phyloP scores from a whole-genome alignment of 2,797 vertebrate genomes.

The Nothura maculosa region DNA sequence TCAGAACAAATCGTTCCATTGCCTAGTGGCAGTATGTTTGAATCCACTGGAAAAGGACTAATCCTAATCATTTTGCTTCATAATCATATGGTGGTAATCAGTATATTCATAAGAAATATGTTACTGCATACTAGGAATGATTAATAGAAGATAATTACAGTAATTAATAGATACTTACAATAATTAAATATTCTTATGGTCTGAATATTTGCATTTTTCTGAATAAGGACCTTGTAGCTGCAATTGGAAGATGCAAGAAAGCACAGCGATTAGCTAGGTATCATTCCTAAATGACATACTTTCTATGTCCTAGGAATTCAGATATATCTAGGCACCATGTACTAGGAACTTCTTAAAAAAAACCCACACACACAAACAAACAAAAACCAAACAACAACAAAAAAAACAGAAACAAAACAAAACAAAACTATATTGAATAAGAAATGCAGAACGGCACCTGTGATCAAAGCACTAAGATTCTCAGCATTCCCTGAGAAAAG shows the following conservation, averaged over 20 bases:
- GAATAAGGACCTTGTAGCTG: background rate
- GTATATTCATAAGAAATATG: background rate
- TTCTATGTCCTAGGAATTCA: background rate
- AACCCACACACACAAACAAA: too few relatives aligned
- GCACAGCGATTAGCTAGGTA: background rate
- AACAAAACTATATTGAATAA: background rate
- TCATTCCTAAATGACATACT: background rate
- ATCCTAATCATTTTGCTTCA: background rate
- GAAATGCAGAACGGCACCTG: background rate
- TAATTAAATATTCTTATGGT: background rate
- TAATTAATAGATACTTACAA: background rate
- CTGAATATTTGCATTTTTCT: background rate
- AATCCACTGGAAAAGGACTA: background rate
- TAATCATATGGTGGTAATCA: conserved; percentile 2
- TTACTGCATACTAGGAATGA: background rate
- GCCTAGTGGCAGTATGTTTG: background rate
- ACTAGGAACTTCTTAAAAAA: background rate
- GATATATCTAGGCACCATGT: background rate
- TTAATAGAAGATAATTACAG: background rate
- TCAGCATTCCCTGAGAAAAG: background rate
- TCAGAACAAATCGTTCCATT: background rate
- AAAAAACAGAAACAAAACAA: too few relatives aligned
- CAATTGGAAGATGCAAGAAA: background rate
- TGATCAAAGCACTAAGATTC: background rate
- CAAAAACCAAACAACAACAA: too few relatives aligned